Evolutionary conservation across 37 sponge, comb jelly and placozoan species (phyloP).

Genomic region (Dysidea cf. avara): DNA sequence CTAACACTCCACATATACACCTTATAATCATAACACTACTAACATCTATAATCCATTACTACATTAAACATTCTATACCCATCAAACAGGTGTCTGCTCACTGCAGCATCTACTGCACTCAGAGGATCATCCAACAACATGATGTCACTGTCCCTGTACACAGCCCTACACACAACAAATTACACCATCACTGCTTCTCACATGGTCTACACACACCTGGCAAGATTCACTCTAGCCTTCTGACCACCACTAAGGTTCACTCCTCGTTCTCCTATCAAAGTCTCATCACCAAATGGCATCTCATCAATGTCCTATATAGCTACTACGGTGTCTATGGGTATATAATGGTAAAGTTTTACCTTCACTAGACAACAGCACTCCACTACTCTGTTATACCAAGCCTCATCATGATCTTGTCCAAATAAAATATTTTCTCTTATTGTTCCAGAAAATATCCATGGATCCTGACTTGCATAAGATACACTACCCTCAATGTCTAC

Average conservation of each 20-base stretch:
- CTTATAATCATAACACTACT: constrained; percentile 2
- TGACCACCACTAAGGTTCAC: constrained; percentile 69
- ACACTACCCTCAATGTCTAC: constrained; percentile 31
- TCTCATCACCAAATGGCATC: constrained; percentile 43
- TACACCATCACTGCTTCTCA: background rate
- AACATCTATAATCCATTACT: background rate
- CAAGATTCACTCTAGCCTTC: constrained; percentile 54
- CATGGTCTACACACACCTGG: constrained; percentile 48
- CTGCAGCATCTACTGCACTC: constrained; percentile 63
- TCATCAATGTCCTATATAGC: constrained; percentile 35
- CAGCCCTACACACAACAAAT: constrained; percentile 31
- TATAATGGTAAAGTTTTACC: constrained; percentile 2
- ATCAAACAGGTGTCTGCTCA: constrained; percentile 48
- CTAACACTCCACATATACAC: constrained; percentile 44
- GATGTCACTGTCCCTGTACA: constrained; percentile 49
- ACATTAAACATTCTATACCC: constrained; percentile 9
- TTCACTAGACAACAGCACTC: constrained; percentile 37
- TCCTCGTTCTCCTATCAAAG: constrained; percentile 56
- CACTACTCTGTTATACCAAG: constrained; percentile 42
- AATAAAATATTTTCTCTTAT: constrained; percentile 59
- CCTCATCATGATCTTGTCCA: constrained; percentile 36
- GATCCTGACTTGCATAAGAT: constrained; percentile 41
- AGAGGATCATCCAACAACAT: constrained; percentile 65
- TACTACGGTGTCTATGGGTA: too few relatives aligned
- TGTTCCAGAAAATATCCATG: constrained; percentile 66